Conservation (phyloP, 1,140 invertebrate genomes). For the Maniola jurtina region DNA sequence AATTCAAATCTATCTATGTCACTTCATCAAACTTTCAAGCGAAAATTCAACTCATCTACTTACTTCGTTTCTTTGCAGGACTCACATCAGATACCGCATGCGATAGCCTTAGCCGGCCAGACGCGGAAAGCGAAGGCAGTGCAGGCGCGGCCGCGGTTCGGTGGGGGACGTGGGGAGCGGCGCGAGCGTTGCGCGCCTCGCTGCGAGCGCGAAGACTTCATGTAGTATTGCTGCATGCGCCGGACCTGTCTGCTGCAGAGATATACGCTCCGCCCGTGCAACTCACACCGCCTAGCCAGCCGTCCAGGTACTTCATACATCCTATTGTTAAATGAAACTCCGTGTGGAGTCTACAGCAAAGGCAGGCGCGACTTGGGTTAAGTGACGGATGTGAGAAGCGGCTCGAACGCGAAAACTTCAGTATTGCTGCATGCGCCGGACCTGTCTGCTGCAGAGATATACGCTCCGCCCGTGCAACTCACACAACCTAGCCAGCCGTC, state of each 20-base stretch:
- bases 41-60: not conserved
- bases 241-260: slow-evolving; percentile 82
- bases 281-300: slow-evolving; percentile 59
- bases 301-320: slow-evolving; percentile 50
- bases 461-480: slow-evolving; percentile 59
- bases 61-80: slow-evolving; percentile 35
- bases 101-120: slow-evolving; percentile 51
- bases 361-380: slow-evolving; percentile 84
- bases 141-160: slow-evolving; percentile 84
- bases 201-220: slow-evolving; percentile 84
- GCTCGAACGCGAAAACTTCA: slow-evolving; percentile 84
- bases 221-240: slow-evolving; percentile 87
- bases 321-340: not conserved
- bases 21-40: too few species aligned
- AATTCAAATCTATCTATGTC: too few species aligned
- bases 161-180: slow-evolving; percentile 82
- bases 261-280: slow-evolving; percentile 65
- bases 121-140: slow-evolving; percentile 74
- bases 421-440: slow-evolving; percentile 87
- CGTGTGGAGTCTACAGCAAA: slow-evolving; percentile 38
- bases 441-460: slow-evolving; percentile 80
- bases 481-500: slow-evolving; percentile 61
- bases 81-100: slow-evolving; percentile 72
- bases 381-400: slow-evolving; percentile 81
- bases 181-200: slow-evolving; percentile 83